Evolutionary conservation across 2,888 invertebrate genomes (phyloP), one percentile per base, ranked within the genome.

Genomic region (Hirudinaria manillensis): DNA sequence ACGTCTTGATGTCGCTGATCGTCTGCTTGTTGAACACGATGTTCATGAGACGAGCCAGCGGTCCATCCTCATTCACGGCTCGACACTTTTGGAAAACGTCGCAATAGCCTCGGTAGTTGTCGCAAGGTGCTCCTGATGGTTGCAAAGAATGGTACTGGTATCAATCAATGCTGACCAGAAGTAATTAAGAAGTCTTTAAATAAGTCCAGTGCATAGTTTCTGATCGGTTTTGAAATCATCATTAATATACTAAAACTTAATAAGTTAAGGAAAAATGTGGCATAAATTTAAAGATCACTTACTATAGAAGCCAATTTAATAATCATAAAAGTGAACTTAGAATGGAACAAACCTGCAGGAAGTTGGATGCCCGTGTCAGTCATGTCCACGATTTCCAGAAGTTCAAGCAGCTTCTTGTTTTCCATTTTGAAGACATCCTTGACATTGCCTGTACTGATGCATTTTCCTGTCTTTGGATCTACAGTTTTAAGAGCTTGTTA

Each of bases 61-160:
- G 99, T 7, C 99, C 99, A 83, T 99, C 98, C 0, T 98, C 97
- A 87, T 99, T 98, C 32, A 99, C 97, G 0, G 94, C 94, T 80
- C 99, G 91, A 85, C 99, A 99, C 86, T 96, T 97, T 74, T 94
- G 90, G 88, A 99, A 99, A 79, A 99, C 98, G 88, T 99, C 99
- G 88, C 99, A 99, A 87, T 99, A 99, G 75, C 99, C 98, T 90
- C 84, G 86, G 88, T 96, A 99, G 87, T 99, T 96, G 86, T 99
- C 96, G 86, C 99, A 99, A 0, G 99, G 98, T 71, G 97, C 94
- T 29, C 99, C 84, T 84, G 79, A 16, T 6, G 24, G 29, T 1
- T 6, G 29, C 21, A 27, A 27, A 19, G 19, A 34, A 68, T 34
- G 34, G 10, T 24, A 19, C 21, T 24, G 61, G 3, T 56, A 61